phyloP scores from a whole-genome alignment of 2,888 invertebrate species.

The Polyploca ridens region DNA sequence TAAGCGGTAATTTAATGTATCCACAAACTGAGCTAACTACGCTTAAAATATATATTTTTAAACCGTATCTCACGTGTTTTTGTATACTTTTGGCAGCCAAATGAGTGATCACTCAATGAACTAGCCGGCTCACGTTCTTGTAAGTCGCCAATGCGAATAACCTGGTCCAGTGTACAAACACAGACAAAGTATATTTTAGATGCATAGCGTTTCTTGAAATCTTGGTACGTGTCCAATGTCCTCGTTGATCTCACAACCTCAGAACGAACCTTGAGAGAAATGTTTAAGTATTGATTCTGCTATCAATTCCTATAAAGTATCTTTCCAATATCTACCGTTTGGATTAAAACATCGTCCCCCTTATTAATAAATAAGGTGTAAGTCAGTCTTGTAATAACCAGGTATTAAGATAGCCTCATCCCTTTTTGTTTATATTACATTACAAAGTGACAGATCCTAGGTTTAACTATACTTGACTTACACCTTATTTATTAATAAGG shows the following conservation, averaged over 20 bases:
- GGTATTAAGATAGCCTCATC: too few relatives aligned
- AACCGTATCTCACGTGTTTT: slow-evolving; percentile 15
- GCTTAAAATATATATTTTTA: slow-evolving; percentile 15
- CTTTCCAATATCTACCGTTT: too few relatives aligned
- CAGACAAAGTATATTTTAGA: slow-evolving; percentile 3
- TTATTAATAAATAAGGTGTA: too few relatives aligned
- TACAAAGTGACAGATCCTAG: too few relatives aligned
- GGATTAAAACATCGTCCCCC: too few relatives aligned
- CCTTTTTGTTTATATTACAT: too few relatives aligned
- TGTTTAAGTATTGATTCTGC: too few relatives aligned
- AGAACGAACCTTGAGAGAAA: neutral
- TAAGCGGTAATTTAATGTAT: neutral
- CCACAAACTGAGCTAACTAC: slow-evolving; percentile 12
- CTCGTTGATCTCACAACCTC: neutral
- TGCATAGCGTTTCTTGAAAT: slow-evolving; percentile 7
- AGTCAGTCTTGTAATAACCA: too few relatives aligned
- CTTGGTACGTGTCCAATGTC: slow-evolving; percentile 7
- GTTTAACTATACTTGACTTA: too few relatives aligned
- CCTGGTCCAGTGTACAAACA: slow-evolving; percentile 28
- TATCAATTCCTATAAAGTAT: too few relatives aligned
- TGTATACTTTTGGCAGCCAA: slow-evolving; percentile 18
- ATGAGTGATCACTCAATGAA: slow-evolving; percentile 13
- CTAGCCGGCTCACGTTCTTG: slow-evolving; percentile 12
- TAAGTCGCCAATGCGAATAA: slow-evolving; percentile 20
- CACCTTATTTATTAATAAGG: too few relatives aligned